Conservation (phyloP, 1,140 invertebrate genomes). For the Drosophila triauraria region DNA sequence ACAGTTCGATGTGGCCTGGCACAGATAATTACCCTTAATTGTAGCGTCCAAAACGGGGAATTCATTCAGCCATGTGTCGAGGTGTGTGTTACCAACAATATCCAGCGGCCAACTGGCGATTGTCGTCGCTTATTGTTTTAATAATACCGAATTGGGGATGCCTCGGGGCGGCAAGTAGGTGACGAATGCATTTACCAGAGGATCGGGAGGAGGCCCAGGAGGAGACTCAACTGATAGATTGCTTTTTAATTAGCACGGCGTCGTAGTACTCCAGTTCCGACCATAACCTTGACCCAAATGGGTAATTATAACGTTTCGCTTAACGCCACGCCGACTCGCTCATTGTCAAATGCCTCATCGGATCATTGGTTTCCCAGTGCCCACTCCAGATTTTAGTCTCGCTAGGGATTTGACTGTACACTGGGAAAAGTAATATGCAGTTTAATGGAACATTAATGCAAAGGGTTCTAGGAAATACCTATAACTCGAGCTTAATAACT, state of each 20-base stretch:
- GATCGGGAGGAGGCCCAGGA: slow-evolving; percentile 11
- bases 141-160: slow-evolving; percentile 42
- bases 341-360: slow-evolving; percentile 45
- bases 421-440: background rate
- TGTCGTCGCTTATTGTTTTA: slow-evolving; percentile 78
- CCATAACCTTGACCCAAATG: slow-evolving; percentile 75
- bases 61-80: slow-evolving; percentile 68
- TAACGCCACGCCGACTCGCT: slow-evolving; percentile 46
- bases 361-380: slow-evolving; percentile 35
- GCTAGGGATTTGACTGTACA: slow-evolving; percentile 56
- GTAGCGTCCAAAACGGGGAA: slow-evolving; percentile 65
- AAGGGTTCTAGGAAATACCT: too few relatives aligned
- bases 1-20: slow-evolving; percentile 50
- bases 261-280: slow-evolving; percentile 55
- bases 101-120: slow-evolving; percentile 43
- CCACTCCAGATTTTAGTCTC: slow-evolving; percentile 51
- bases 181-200: slow-evolving; percentile 46
- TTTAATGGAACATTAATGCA: background rate
- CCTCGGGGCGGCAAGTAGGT: slow-evolving; percentile 41
- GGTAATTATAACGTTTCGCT: slow-evolving; percentile 66
- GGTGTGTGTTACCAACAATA: slow-evolving; percentile 48
- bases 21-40: slow-evolving; percentile 78
- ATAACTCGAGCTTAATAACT: background rate
- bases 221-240: slow-evolving; percentile 54
- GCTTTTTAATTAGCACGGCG: slow-evolving; percentile 70